Evolutionary conservation across 1,140 invertebrate species (phyloP), one percentile per base, ranked within the genome.

Genomic region (Rhagoletis zephyria): DNA sequence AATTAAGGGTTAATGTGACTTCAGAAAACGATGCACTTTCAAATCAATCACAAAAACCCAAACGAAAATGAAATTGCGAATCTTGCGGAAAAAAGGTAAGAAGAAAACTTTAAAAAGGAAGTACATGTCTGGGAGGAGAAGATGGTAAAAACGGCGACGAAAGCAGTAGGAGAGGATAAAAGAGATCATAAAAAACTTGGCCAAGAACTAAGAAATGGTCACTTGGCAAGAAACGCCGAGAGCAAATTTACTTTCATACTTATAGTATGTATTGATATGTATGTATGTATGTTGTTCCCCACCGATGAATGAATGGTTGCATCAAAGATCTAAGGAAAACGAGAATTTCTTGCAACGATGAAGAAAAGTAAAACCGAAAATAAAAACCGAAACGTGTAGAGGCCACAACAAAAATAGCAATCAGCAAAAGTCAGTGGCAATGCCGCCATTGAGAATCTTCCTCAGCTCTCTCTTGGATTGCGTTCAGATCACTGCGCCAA

Each of bases 351-450:
- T 74, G 67, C 4, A 74, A 3, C 67, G 0, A 6, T 51, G 48
- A n/a, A 77, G 16, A 51, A 77, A 77, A 77, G 74, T 77, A 77
- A 77, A 56, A 30, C 16, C 48, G 48, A 81, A 67, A 81, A 81
- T 81, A 81, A 30, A 1, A 70, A 74, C 14, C 45, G 42, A 48
- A 74, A 74, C 63, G n/a, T 2, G 64, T 7, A 51, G 3, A 4
- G 40, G 16, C 67, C 14, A 16, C 14, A 74, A 14, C 14, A 74
- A 10, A 48, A n/a, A n/a, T 74, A 74, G 70, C 70, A 56, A 81
- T 19, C 74, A n/a, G 48, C 48, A 81, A 40, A 67, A 56, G 48
- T 81, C 74, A 81, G 42, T 56, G 48, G 16, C 48, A 81, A 81
- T 56, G 48, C 74, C 48, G 74, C 12, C 74, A 51, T 81, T 59